Evolutionary conservation across 1,140 invertebrate genomes (phyloP).

Genomic region (Drosophila micromelanica): DNA sequence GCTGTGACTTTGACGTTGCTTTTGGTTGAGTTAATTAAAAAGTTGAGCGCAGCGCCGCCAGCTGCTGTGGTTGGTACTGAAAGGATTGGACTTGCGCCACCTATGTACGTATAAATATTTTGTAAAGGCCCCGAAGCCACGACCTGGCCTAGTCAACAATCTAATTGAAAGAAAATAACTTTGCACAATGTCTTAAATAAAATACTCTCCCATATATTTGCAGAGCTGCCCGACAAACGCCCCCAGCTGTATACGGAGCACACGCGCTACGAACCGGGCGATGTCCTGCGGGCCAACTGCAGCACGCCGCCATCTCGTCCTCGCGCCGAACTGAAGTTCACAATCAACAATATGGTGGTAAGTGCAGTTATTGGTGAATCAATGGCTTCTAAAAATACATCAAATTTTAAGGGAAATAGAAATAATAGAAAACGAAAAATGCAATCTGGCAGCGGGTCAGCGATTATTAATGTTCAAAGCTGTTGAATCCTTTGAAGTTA

Average conservation of each 20-base stretch:
- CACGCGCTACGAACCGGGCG: slow-evolving; percentile 88
- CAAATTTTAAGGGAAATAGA: slow-evolving; percentile 20
- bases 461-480: slow-evolving; percentile 61
- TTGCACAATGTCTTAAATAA: slow-evolving; percentile 1
- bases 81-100: slow-evolving; percentile 34
- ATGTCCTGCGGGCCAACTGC: slow-evolving; percentile 89
- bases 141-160: slow-evolving; percentile 32
- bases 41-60: slow-evolving; percentile 55
- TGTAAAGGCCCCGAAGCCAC: slow-evolving; percentile 8
- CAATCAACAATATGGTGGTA: slow-evolving; percentile 91
- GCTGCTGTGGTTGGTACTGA: slow-evolving; percentile 26
- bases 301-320: slow-evolving; percentile 88
- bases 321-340: slow-evolving; percentile 88
- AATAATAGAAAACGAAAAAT: background rate
- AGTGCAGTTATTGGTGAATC: slow-evolving; percentile 79
- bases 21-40: slow-evolving; percentile 81
- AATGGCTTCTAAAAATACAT: background rate
- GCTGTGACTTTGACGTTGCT: slow-evolving; percentile 30
- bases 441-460: slow-evolving; percentile 69
- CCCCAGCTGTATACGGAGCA: slow-evolving; percentile 87
- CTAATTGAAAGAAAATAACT: slow-evolving; percentile 38
- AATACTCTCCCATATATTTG: slow-evolving; percentile 49
- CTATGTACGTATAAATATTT: slow-evolving; percentile 49
- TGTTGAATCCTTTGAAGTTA: slow-evolving; percentile 58
- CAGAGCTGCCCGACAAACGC: slow-evolving; percentile 87